Evolutionary conservation across 2,113 vertebrate genomes (phyloP).

Genomic region (Prunella himalayana): DNA sequence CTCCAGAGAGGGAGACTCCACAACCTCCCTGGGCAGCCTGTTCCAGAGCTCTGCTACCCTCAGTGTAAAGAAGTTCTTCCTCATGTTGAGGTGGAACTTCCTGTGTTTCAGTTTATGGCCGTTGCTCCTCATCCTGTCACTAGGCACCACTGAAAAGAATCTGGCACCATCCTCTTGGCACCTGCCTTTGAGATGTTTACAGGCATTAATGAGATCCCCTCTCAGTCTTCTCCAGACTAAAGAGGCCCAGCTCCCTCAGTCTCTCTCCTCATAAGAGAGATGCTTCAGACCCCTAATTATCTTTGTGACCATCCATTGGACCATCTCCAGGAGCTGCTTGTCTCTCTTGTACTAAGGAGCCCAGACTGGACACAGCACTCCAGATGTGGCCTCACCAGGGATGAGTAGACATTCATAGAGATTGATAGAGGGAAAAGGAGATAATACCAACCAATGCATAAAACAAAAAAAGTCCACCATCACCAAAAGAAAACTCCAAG

Average conservation of each 20-base stretch:
- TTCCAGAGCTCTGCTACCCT: not conserved
- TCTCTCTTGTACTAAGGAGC: not conserved
- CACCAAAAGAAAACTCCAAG: not conserved
- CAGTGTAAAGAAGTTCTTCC: not conserved
- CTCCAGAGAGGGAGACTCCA: not conserved
- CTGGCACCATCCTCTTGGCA: not conserved
- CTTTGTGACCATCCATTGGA: not conserved
- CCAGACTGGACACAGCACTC: not conserved
- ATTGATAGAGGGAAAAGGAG: not conserved
- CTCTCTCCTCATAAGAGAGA: not conserved
- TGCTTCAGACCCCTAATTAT: not conserved
- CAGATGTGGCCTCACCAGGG: not conserved
- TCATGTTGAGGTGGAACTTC: not conserved
- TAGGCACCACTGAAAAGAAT: no score
- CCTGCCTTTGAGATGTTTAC: fast-evolving
- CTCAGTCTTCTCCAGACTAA: not conserved
- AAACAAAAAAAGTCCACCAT: not conserved
- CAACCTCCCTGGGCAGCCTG: not conserved
- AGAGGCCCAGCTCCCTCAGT: not conserved
- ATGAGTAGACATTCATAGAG: not conserved
- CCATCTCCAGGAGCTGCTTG: not conserved
- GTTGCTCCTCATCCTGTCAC: not conserved
- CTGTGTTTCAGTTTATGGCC: not conserved
- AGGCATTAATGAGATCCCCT: not conserved
- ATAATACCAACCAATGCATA: not conserved